A percentile compares a stretch with the other conserved stretches of the same genome.
Conservation (phyloP, 2,113 vertebrate genomes). For the Cairina moschata region DNA sequence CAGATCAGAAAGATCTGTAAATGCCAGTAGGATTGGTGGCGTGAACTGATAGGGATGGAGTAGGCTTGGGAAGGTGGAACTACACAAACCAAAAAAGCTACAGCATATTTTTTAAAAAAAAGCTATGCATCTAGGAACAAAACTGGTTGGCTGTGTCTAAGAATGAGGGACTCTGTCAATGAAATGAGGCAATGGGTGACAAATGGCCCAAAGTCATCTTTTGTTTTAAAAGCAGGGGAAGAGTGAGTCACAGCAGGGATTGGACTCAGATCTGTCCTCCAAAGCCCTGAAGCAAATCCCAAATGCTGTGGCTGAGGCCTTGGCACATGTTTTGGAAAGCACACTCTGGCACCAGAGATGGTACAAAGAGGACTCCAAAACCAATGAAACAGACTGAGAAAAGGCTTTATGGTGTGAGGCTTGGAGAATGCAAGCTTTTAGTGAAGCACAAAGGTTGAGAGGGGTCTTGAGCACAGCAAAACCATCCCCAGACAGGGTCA, state of each 20-base stretch:
- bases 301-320: background rate
- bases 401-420: background rate
- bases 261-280: constrained; percentile 1
- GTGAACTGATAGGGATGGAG: background rate
- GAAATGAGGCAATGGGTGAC: constrained; percentile 1
- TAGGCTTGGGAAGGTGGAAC: background rate
- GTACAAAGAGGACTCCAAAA: background rate
- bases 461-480: background rate
- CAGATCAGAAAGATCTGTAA: background rate
- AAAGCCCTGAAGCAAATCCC: constrained; percentile 1
- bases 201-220: constrained; percentile 3
- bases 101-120: background rate
- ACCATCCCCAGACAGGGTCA: background rate
- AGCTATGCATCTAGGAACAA: background rate
- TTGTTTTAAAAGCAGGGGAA: background rate
- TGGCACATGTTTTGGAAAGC: background rate
- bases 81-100: background rate
- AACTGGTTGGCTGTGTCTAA: background rate
- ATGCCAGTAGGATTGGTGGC: background rate
- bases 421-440: fast-evolving
- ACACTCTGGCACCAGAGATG: fast-evolving
- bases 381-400: background rate
- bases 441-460: background rate
- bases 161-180: background rate
- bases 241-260: constrained; percentile 28